Percentiles rank a stretch among this genome's conserved stretches.
phyloP scores from a whole-genome alignment of 2,888 invertebrate genomes.

The Eudasyphora cyanicolor region DNA sequence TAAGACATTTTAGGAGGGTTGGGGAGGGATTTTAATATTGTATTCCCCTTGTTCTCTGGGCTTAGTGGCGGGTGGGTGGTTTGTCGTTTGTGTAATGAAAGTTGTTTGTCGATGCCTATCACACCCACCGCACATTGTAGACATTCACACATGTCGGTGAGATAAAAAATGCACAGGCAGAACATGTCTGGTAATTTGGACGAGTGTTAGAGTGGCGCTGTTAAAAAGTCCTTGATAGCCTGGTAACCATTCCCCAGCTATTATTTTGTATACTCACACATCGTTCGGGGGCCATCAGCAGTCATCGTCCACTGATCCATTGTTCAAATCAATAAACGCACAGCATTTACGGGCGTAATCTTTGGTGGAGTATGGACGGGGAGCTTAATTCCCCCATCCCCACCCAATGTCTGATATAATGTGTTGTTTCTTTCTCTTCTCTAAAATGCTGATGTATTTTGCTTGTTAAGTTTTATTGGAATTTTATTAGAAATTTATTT shows the following conservation, averaged over 20 bases:
- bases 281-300: neutral
- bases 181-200: neutral
- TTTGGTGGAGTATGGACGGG: neutral
- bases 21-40: no score
- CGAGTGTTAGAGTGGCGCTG: neutral
- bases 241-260: neutral
- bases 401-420: neutral
- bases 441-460: slow-evolving; percentile 36
- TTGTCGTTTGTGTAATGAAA: neutral
- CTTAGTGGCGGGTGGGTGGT: neutral
- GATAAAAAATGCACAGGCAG: slow-evolving; percentile 5
- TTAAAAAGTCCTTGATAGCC: slow-evolving; percentile 6
- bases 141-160: slow-evolving; percentile 1
- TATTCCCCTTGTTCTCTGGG: neutral
- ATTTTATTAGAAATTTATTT: slow-evolving; percentile 44
- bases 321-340: slow-evolving; percentile 11
- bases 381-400: neutral
- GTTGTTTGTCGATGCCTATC: neutral
- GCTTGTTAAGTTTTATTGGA: slow-evolving; percentile 35
- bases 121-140: neutral
- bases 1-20: slow-evolving; percentile 16
- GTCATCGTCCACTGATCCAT: neutral
- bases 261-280: neutral
- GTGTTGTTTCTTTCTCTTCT: no score
- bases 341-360: neutral